Percentiles rank a stretch among this genome's conserved stretches.
Conservation (phyloP, 1,140 invertebrate genomes). For the Zophobas atratus region DNA sequence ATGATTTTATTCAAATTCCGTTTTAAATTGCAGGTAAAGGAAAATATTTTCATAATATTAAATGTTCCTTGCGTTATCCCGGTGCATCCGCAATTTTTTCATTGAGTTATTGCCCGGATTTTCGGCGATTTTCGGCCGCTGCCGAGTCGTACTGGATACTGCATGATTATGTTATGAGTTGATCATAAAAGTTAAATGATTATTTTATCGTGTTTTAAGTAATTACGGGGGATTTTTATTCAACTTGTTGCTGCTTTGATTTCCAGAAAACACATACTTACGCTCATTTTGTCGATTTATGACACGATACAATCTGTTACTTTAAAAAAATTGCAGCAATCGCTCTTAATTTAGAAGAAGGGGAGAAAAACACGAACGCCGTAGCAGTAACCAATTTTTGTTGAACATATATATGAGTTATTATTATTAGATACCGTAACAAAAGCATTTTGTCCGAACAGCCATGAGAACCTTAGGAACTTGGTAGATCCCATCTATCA, state of each 20-base stretch:
- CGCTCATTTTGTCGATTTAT: too few relatives aligned
- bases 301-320: too few relatives aligned
- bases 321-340: too few relatives aligned
- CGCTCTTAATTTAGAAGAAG: too few relatives aligned
- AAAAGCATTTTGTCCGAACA: conserved; percentile 4
- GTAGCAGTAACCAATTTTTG: neutral
- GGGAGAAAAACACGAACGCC: too few relatives aligned
- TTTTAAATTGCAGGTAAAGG: conserved; percentile 54
- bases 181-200: conserved; percentile 62
- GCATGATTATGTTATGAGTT: conserved; percentile 64
- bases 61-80: conserved; percentile 28
- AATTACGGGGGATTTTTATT: conserved; percentile 63
- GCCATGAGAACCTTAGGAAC: conserved; percentile 44
- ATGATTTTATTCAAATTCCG: conserved; percentile 58
- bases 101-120: conserved; percentile 1
- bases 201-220: conserved; percentile 62
- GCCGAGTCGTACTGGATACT: conserved; percentile 52
- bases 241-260: conserved; percentile 56
- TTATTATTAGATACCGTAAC: conserved; percentile 1
- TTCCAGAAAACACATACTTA: neutral
- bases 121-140: neutral
- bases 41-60: conserved; percentile 52
- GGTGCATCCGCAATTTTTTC: conserved; percentile 21
- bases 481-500: conserved; percentile 34
- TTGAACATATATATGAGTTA: neutral